phyloP scores from a whole-genome alignment of 2,113 vertebrate genomes.

The Meriones unguiculatus region DNA sequence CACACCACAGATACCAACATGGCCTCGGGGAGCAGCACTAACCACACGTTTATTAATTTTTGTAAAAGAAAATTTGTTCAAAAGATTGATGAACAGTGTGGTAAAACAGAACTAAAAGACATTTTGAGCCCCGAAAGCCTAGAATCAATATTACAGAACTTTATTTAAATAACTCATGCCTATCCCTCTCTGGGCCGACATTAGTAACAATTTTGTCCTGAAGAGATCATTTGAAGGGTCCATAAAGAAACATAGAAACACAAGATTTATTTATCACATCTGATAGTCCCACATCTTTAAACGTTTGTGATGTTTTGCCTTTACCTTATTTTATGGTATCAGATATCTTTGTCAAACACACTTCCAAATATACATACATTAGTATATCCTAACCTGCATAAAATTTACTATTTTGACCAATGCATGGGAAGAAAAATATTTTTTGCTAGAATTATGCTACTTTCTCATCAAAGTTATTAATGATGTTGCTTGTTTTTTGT shows the following conservation, averaged over 20 bases:
- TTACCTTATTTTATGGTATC: slow-evolving; percentile 27
- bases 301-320: not conserved
- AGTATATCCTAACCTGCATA: not conserved
- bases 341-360: not conserved
- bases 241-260: not conserved
- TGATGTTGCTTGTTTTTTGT: slow-evolving; percentile 13
- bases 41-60: not conserved
- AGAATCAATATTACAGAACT: not conserved
- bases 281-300: slow-evolving; percentile 12
- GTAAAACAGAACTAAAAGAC: not conserved
- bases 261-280: not conserved
- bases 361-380: not conserved
- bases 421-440: not conserved
- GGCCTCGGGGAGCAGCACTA: not conserved
- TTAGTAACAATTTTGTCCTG: not conserved
- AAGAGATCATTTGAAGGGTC: slow-evolving; percentile 8
- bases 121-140: not conserved
- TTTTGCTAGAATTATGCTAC: slow-evolving; percentile 31
- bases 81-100: not conserved
- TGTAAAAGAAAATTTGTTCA: not conserved
- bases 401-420: slow-evolving; percentile 48
- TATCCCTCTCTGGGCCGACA: not conserved
- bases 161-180: not conserved
- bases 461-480: slow-evolving; percentile 48
- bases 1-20: not conserved